Conservation (phyloP, 35 echinoderm and acorn worm species). For the Strongylocentrotus purpuratus region DNA sequence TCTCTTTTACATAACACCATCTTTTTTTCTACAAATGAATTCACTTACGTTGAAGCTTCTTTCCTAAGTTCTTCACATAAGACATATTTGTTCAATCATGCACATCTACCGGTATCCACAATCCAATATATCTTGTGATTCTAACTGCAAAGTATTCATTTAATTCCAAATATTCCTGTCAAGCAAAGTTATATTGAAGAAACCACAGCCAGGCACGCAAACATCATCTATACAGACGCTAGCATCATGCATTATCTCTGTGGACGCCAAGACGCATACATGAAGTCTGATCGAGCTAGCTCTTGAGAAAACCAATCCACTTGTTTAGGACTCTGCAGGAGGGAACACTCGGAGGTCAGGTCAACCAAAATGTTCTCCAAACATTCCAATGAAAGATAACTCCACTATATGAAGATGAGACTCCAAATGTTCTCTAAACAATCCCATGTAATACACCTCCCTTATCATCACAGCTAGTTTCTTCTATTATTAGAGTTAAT, state of each 20-base stretch:
- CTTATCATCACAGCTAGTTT: neutral
- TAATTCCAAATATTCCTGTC: neutral
- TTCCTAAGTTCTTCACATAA: neutral
- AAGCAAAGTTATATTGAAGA: neutral
- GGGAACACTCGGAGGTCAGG: neutral
- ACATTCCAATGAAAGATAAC: neutral
- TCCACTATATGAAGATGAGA: neutral
- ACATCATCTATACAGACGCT: neutral
- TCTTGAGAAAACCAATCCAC: neutral
- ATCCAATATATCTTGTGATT: neutral
- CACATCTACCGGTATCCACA: neutral
- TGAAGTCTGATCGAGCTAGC: neutral
- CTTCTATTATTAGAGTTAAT: neutral
- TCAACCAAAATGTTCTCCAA: conserved; percentile 26
- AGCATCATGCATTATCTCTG: neutral
- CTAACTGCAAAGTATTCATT: neutral
- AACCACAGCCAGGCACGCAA: neutral
- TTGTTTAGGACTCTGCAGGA: conserved; percentile 25
- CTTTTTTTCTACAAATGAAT: neutral
- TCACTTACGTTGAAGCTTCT: neutral
- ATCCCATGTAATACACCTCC: neutral
- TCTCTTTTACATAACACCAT: neutral
- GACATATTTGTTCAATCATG: neutral
- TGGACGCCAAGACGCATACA: neutral
- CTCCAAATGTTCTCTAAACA: neutral